A percentile compares a stretch with the other conserved stretches of the same genome.
Conservation (phyloP, 2,113 vertebrate genomes). For the Tretioscincus oriximinensis region DNA sequence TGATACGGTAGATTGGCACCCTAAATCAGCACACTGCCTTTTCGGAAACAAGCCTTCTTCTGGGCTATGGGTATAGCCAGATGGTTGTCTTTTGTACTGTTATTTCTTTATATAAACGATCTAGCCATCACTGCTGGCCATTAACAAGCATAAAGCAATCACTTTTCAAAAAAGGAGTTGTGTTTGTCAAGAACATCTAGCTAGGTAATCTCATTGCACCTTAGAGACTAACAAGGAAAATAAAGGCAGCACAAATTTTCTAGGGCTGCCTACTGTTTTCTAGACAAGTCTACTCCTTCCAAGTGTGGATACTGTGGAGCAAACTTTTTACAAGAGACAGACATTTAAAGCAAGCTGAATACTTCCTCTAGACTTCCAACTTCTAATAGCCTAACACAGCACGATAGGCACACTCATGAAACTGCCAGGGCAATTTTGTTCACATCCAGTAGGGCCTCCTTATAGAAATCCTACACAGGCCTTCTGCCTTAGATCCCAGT, state of each 20-base stretch:
- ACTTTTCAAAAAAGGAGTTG: too few relatives aligned
- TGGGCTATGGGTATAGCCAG: too few relatives aligned
- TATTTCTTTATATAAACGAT: too few relatives aligned
- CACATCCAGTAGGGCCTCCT: neutral
- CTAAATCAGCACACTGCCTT: neutral
- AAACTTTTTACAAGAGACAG: too few relatives aligned
- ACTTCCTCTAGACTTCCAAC: conserved; percentile 4
- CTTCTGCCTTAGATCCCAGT: conserved; percentile 22
- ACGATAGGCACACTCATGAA: conserved; percentile 6
- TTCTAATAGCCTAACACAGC: conserved; percentile 7
- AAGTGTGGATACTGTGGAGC: too few relatives aligned
- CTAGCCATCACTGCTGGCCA: neutral
- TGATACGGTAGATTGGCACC: neutral
- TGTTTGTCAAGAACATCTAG: too few relatives aligned
- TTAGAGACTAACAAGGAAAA: too few relatives aligned
- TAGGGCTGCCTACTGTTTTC: neutral
- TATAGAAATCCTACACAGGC: neutral
- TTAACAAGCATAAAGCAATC: neutral
- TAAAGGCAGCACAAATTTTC: too few relatives aligned
- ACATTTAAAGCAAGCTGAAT: neutral
- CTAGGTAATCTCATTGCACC: too few relatives aligned
- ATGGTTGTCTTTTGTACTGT: too few relatives aligned
- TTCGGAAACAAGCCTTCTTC: too few relatives aligned
- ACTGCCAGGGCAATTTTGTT: neutral
- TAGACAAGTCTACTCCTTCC: too few relatives aligned